Evolutionary conservation across 1,140 invertebrate genomes (phyloP).

Genomic region (Brachionus manjavacas): DNA sequence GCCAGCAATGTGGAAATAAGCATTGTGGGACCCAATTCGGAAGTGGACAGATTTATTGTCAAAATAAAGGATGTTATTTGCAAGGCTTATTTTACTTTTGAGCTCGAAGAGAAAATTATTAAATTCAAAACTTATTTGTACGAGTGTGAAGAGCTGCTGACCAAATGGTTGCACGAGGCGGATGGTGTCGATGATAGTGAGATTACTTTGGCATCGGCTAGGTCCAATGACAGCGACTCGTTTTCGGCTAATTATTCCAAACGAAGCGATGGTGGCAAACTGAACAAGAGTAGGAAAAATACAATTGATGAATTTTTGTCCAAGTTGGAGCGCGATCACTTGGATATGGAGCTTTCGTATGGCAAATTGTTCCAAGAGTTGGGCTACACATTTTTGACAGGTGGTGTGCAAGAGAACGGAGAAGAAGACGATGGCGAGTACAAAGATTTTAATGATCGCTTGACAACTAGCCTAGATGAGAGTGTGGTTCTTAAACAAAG

Average conservation of each 20-base stretch:
- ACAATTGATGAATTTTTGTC: conserved; percentile 38
- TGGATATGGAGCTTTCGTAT: conserved; percentile 39
- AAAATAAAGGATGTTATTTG: conserved; percentile 39
- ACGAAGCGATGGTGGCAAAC: neutral
- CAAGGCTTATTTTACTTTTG: conserved; percentile 41
- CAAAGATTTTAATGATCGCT: conserved; percentile 29
- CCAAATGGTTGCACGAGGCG: conserved; percentile 19
- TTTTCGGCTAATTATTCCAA: neutral
- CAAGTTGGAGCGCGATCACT: conserved; percentile 39
- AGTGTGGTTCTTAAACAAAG: neutral
- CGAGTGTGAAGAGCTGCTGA: conserved; percentile 7
- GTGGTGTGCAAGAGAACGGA: neutral
- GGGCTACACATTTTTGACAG: conserved; percentile 33
- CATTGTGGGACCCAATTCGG: conserved; percentile 21
- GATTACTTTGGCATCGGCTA: neutral
- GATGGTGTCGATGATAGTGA: neutral
- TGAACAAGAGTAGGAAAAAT: conserved; percentile 17
- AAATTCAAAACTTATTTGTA: conserved; percentile 42
- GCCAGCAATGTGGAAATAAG: conserved; percentile 18
- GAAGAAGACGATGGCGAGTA: conserved; percentile 33
- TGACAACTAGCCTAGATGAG: neutral
- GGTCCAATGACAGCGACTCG: conserved; percentile 9
- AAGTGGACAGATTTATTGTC: conserved; percentile 33
- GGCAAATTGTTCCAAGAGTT: conserved; percentile 38
- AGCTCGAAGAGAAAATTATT: conserved; percentile 32